Conservation (phyloP, 2,113 vertebrate species). For the Crotalus helleri region DNA sequence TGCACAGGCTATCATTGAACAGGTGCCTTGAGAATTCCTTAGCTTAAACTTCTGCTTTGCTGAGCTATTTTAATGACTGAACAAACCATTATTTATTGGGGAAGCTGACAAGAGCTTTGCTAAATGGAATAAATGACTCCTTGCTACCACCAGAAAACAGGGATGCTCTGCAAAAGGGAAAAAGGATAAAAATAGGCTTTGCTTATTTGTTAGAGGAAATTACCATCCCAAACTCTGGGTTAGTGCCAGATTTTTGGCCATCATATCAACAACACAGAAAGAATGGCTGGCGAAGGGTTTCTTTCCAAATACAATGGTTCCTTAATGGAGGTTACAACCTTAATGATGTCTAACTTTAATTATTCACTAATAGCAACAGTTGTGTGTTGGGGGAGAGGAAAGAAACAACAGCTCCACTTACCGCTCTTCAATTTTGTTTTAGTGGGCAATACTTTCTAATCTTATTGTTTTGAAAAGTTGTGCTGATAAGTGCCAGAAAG, state of each 20-base stretch:
- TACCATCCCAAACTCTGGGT: constrained; percentile 38
- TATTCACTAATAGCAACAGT: constrained; percentile 33
- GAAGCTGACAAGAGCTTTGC: not conserved
- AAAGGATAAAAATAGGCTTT: constrained; percentile 47
- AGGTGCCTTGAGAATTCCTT: not conserved
- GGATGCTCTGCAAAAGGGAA: constrained; percentile 31
- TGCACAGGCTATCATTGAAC: not conserved
- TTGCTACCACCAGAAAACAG: constrained; percentile 14
- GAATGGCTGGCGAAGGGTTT: not conserved
- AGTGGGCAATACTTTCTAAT: not conserved
- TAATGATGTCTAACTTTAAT: constrained; percentile 11
- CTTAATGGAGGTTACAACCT: constrained; percentile 13
- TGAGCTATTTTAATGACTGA: constrained; percentile 34
- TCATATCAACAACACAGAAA: constrained; percentile 26
- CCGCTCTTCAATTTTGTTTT: not conserved
- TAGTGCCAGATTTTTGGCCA: constrained; percentile 40
- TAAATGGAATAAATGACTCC: constrained; percentile 34
- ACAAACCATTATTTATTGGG: not conserved
- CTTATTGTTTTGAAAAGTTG: not conserved
- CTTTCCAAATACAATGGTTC: constrained; percentile 22
- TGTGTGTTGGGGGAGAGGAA: not conserved
- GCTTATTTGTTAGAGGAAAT: constrained; percentile 51
- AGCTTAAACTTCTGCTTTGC: constrained; percentile 24
- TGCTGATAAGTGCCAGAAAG: not conserved
- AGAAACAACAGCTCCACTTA: not conserved